Evolutionary conservation across 2,797 vertebrate species (phyloP).

Genomic region (Leptoclinus maculatus): DNA sequence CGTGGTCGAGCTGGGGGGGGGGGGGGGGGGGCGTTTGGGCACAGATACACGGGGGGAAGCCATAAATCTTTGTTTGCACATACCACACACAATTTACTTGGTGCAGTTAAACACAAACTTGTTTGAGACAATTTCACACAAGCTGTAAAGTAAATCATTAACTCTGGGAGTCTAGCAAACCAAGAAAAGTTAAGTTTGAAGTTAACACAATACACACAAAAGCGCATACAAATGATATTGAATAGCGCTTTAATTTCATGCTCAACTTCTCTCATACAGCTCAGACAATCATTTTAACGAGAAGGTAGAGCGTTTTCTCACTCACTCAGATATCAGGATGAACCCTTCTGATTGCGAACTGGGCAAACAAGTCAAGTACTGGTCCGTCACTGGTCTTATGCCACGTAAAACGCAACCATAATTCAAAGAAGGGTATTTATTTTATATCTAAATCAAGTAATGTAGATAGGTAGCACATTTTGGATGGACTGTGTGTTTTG

Average conservation of each 20-base stretch:
- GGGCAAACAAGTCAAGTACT: neutral
- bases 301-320: neutral
- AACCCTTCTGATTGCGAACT: neutral
- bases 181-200: neutral
- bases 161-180: neutral
- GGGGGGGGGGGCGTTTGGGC: neutral
- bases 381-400: no score
- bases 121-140: neutral
- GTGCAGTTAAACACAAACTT: neutral
- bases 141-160: neutral
- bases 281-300: neutral
- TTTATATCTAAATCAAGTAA: no score
- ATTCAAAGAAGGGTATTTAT: no score
- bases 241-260: neutral
- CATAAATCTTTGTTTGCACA: neutral
- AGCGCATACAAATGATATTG: neutral
- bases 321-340: no score
- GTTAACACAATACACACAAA: neutral
- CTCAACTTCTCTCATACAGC: neutral
- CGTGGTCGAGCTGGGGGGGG: neutral
- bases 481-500: no score
- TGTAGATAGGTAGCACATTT: no score
- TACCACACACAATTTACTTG: neutral
- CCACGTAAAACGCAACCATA: no score
- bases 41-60: neutral